Evolutionary conservation across 2,113 vertebrate genomes (phyloP).

Genomic region (Xerus inauris): DNA sequence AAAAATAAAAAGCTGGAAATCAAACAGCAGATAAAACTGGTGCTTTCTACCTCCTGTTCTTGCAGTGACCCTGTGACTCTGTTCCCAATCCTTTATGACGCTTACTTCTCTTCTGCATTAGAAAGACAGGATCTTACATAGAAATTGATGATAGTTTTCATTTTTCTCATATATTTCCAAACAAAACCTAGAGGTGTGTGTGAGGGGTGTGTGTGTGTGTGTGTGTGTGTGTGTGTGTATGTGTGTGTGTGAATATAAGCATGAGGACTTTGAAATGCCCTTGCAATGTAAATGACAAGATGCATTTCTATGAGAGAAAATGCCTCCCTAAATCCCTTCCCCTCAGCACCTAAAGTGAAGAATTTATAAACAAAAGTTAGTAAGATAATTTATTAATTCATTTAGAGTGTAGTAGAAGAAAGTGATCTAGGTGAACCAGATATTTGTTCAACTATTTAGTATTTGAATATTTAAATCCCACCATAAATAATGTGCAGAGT

Average conservation of each 20-base stretch:
- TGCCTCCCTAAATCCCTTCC: too few species aligned
- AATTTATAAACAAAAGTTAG: background rate
- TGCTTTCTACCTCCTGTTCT: too few species aligned
- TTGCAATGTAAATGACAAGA: background rate
- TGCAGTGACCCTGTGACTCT: background rate
- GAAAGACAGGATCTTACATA: background rate
- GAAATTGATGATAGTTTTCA: background rate
- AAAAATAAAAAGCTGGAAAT: background rate
- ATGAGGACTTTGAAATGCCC: background rate
- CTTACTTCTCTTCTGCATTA: background rate
- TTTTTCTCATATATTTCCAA: background rate
- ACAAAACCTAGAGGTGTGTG: background rate
- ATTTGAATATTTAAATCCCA: background rate
- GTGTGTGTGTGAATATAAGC: too few species aligned
- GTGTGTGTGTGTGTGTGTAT: background rate
- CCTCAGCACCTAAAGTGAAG: background rate
- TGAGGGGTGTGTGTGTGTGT: background rate
- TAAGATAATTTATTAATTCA: background rate
- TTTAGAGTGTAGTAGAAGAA: background rate
- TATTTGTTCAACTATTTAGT: background rate
- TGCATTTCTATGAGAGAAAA: background rate
- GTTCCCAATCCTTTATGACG: background rate
- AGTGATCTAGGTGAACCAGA: background rate
- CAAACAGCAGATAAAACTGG: slow-evolving; percentile 25
- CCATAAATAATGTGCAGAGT: background rate